Conservation (phyloP, 2,113 vertebrate species). For the Aegotheles bennettii region DNA sequence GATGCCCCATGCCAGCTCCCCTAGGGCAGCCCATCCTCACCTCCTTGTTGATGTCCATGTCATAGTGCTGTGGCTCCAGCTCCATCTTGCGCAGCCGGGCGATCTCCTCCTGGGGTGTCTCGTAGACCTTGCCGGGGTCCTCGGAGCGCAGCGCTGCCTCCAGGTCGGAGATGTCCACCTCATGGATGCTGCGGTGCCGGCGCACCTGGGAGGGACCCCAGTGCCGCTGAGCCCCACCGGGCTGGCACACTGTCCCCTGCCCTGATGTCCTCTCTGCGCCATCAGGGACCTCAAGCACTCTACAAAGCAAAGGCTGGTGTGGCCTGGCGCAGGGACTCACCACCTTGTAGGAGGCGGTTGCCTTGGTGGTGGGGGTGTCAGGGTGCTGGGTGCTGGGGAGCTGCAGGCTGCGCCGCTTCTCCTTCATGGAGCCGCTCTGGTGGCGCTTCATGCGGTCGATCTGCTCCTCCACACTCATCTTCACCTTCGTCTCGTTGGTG, state of each 20-base stretch:
- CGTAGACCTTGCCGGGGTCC: slow-evolving; percentile 74
- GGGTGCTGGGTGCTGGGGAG: slow-evolving; percentile 78
- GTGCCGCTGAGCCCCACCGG: fast-evolving
- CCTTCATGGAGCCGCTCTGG: slow-evolving; percentile 88
- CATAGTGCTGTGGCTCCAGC: slow-evolving; percentile 81
- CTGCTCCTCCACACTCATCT: slow-evolving; percentile 96
- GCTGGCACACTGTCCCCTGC: fast-evolving
- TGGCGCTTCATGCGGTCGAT: slow-evolving; percentile 89
- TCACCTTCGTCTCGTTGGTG: slow-evolving; percentile 82
- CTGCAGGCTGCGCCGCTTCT: slow-evolving; percentile 91
- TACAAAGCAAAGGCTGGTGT: not conserved
- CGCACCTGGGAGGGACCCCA: slow-evolving; percentile 73
- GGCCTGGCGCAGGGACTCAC: slow-evolving; percentile 53
- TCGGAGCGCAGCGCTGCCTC: slow-evolving; percentile 84
- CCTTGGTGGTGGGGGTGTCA: slow-evolving; percentile 21
- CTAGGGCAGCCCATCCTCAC: slow-evolving; percentile 28
- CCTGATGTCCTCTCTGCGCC: not conserved
- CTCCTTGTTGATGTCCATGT: slow-evolving; percentile 83
- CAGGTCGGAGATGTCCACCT: slow-evolving; percentile 93
- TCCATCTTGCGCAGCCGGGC: slow-evolving; percentile 87
- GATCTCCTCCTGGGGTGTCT: slow-evolving; percentile 91
- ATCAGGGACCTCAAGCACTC: too few species aligned
- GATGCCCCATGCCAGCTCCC: not conserved
- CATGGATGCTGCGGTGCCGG: slow-evolving; percentile 88
- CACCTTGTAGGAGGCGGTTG: slow-evolving; percentile 84